Evolutionary conservation across 2,797 vertebrate species (phyloP), one percentile per base, ranked within the genome.

Genomic region (Oreochromis grahami): DNA sequence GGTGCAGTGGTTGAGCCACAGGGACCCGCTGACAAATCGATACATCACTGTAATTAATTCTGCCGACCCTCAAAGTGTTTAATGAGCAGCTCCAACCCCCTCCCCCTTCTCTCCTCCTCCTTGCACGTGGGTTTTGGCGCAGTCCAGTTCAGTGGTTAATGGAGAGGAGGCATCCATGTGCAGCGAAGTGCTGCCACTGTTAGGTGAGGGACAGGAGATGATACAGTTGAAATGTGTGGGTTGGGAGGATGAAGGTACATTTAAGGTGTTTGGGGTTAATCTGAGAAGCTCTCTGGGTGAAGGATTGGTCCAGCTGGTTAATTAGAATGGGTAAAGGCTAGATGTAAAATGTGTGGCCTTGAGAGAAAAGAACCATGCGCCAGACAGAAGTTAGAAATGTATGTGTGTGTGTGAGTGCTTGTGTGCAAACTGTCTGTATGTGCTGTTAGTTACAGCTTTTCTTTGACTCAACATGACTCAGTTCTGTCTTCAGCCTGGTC

Each of bases 1-100:
- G 1, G 36, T 51, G 78, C 89, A 86, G 70, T 52, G 43, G 76
- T 81, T 48, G 78, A 92, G 81, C 88, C 86, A 88, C 85, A 4
- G 70, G 84, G 89, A 93, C 88, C 85, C 9, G 68, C 87, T 89
- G 91, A 93, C 91, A 92, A 94, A 96, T 96, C 95, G 58, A 95
- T 96, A 91, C 91, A 94, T 96, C 94, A 95, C 91, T 91, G 93
- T 94, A 95, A 96, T 95, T 93, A 94, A 95, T 95, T 95, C 91
- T 95, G 94, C 92, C 88, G 68, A 79, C 77, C 79, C 88, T 90
- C 89, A 89, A 92, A 92, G 95, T 94, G 90, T 94, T 95, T 95
- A 95, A 96, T 94, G 89, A 95, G 92, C 87, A 48, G 56, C 78
- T 74, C 77, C 55, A 13, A 8, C 38, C 13, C 26, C 53, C 52